Evolutionary conservation across 2,888 invertebrate genomes (phyloP), one percentile per base, ranked within the genome.

Genomic region (Pterostichus madidus): DNA sequence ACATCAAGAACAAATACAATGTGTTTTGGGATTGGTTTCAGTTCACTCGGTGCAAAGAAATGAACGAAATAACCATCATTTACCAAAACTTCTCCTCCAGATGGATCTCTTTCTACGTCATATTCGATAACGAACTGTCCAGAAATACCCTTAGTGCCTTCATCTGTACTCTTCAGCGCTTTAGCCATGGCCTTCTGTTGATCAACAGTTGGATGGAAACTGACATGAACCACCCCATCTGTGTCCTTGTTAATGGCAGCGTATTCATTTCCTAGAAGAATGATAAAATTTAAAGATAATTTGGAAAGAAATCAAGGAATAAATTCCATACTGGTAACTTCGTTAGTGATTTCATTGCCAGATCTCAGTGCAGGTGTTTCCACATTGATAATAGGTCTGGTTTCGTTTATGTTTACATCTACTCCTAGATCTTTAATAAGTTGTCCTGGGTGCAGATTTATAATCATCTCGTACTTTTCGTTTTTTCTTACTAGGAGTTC

Each of bases 61-160:
- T 92, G 91, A 1, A 91, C 90, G 86, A 92, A 92, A 86, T 91
- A 91, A 6, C 91, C 91, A 83, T 87, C 87, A 64, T 87, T 84
- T 3, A 87, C 17, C 44, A 75, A 61, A 11, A 85, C 71, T 78
- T 84, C 81, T 46, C 93, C 93, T 52, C 91, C 90, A 75, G 90
- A 89, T 4, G 90, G 88, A 85, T 90, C 88, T 0, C 92, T 89
- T 6, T 91, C 91, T 0, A 93, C 92, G 84, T 94, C 93, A 87
- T 93, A 94, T 85, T 92, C 92, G 46, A 93, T 91, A 6, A 92
- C 91, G 83, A 93, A 92, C 86, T 93, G 92, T 0, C 93, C 93
- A 13, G 91, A 89, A 0, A 92, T 88, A 0, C 92, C 92, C 0
- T 46, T 24, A 0, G 5, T 39, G 6, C 5, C 8, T 39, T 39